Evolutionary conservation across 2,888 invertebrate species (phyloP).

Genomic region (Azorinus chamasolen): DNA sequence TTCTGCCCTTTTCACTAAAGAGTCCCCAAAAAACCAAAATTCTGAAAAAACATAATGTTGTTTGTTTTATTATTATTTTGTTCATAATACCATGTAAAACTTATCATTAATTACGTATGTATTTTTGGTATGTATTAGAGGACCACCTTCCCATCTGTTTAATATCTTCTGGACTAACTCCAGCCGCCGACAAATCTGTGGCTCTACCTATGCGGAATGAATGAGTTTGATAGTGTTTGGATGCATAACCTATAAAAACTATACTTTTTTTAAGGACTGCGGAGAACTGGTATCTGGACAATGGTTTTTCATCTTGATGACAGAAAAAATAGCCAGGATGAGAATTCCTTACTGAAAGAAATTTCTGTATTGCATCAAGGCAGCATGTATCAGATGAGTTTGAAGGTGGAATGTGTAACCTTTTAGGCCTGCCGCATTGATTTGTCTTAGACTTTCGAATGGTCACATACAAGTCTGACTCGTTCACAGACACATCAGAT

Average conservation of each 20-base stretch:
- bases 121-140: not conserved
- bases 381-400: not conserved
- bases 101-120: conserved; percentile 12
- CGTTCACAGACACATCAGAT: not conserved
- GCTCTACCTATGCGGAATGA: conserved; percentile 15
- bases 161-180: not conserved
- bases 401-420: not conserved
- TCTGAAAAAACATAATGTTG: too few relatives aligned
- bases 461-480: not conserved
- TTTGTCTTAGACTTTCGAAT: conserved; percentile 14
- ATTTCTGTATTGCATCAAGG: conserved; percentile 4
- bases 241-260: not conserved
- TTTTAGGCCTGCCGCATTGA: conserved; percentile 1
- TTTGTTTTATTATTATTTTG: too few relatives aligned
- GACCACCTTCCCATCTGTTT: conserved; percentile 7
- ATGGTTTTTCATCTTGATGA: not conserved
- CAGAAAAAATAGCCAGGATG: conserved; percentile 3
- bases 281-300: conserved; percentile 12
- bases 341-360: not conserved
- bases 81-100: too few relatives aligned
- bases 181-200: not conserved
- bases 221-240: not conserved
- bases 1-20: too few relatives aligned
- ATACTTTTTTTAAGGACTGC: conserved; percentile 9
- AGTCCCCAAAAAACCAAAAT: too few relatives aligned